A percentile compares a stretch with the other conserved stretches of the same genome.
Evolutionary conservation across 1,140 invertebrate species (phyloP).

Genomic region (Chymomyza costata): DNA sequence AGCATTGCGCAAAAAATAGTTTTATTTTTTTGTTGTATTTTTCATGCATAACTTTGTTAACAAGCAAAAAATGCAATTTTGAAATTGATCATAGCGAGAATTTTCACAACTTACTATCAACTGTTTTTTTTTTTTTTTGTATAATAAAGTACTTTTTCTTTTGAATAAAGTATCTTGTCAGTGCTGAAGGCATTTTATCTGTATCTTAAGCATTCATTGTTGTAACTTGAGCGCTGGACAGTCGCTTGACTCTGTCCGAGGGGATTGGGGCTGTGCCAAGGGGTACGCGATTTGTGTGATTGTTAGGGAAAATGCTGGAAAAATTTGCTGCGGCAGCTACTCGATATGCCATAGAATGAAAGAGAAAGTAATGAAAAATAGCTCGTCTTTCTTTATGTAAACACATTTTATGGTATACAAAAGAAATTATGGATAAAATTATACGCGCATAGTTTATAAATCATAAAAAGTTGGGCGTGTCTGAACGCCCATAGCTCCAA

Average conservation of each 20-base stretch:
- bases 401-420: too few relatives aligned
- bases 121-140: neutral
- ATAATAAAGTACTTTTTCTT: too few relatives aligned
- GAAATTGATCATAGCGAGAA: conserved; percentile 7
- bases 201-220: too few relatives aligned
- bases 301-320: neutral
- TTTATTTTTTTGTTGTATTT: too few relatives aligned
- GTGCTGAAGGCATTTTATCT: too few relatives aligned
- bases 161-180: too few relatives aligned
- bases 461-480: conserved; percentile 10
- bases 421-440: too few relatives aligned
- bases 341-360: conserved; percentile 16
- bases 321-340: conserved; percentile 11
- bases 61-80: conserved; percentile 14
- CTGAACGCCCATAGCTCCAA: neutral
- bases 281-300: too few relatives aligned
- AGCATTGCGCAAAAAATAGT: too few relatives aligned
- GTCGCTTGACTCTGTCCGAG: too few relatives aligned
- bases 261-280: neutral
- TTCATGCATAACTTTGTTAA: too few relatives aligned
- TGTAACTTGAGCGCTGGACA: conserved; percentile 3
- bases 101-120: conserved; percentile 1
- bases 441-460: conserved; percentile 13
- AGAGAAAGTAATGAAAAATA: conserved; percentile 32
- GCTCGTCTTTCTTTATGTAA: too few relatives aligned